phyloP scores from a whole-genome alignment of 53 echinoderm and acorn worm genomes.

The Apostichopus leukothele region DNA sequence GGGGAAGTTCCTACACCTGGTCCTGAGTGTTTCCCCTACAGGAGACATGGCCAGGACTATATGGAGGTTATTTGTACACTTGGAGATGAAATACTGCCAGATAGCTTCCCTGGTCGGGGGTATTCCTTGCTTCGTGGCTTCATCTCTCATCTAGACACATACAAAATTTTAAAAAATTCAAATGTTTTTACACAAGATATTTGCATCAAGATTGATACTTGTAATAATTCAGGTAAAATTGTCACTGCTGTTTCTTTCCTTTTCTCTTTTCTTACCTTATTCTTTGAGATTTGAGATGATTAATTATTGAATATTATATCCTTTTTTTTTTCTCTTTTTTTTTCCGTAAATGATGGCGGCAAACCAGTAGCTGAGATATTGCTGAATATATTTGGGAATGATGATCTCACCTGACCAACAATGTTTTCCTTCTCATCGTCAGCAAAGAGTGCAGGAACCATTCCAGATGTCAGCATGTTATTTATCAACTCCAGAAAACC shows the following conservation, averaged over 20 bases:
- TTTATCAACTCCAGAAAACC: conserved; percentile 97
- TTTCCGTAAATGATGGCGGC: too few species aligned
- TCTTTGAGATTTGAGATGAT: too few species aligned
- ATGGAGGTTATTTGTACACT: conserved; percentile 89
- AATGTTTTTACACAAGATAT: too few species aligned
- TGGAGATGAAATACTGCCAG: conserved; percentile 97
- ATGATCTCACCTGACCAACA: conserved; percentile 78
- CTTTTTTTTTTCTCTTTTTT: too few species aligned
- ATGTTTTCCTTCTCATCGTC: conserved; percentile 95
- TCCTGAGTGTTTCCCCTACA: conserved; percentile 91
- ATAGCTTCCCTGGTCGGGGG: conserved; percentile 89
- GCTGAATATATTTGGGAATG: too few species aligned
- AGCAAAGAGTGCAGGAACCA: conserved; percentile 98
- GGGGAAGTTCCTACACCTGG: conserved; percentile 96
- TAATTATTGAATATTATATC: too few species aligned
- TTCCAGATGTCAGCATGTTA: conserved; percentile 99
- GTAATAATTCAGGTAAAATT: too few species aligned
- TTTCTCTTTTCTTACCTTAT: too few species aligned
- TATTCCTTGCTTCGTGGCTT: conserved; percentile 79
- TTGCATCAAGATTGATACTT: too few species aligned
- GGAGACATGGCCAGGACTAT: conserved; percentile 99
- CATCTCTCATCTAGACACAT: conserved; percentile 74
- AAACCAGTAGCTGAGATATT: too few species aligned
- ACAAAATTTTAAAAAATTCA: not conserved
- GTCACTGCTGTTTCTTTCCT: too few species aligned